A percentile compares a stretch with the other conserved stretches of the same genome.
Conservation (phyloP, 2,888 invertebrate species). For the Heliconius ethilla region DNA sequence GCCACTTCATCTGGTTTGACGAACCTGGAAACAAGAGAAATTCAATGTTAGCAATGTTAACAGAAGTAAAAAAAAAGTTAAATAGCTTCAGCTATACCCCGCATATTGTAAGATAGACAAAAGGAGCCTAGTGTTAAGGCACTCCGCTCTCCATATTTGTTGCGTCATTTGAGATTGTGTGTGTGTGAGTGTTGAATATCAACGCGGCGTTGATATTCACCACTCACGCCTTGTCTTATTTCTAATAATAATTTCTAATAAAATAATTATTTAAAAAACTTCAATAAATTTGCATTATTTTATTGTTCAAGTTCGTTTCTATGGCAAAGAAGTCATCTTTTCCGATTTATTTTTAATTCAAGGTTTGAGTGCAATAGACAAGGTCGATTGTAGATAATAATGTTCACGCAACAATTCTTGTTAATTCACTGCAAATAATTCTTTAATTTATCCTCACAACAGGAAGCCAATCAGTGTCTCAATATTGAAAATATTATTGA, state of each 20-base stretch:
- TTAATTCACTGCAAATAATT: conserved; percentile 42
- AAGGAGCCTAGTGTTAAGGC: no score
- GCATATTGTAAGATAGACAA: no score
- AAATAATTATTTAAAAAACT: neutral
- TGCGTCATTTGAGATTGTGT: no score
- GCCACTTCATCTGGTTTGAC: conserved; percentile 93
- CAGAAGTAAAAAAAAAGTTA: neutral
- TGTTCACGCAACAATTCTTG: conserved; percentile 46
- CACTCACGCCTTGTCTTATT: neutral
- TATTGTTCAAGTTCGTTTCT: conserved; percentile 36
- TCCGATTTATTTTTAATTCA: conserved; percentile 49
- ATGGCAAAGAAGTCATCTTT: conserved; percentile 47
- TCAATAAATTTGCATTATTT: conserved; percentile 10
- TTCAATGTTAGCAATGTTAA: conserved; percentile 13
- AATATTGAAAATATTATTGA: conserved; percentile 12
- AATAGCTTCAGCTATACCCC: no score
- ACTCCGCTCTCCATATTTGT: no score
- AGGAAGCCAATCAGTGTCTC: conserved; percentile 30
- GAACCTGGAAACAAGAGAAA: conserved; percentile 80
- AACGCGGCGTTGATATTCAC: no score
- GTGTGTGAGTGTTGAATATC: no score
- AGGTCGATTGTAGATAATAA: conserved; percentile 46
- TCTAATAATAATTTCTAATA: neutral
- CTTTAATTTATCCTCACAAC: conserved; percentile 26
- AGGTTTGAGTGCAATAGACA: conserved; percentile 48